phyloP scores from a whole-genome alignment of 2,888 invertebrate genomes.

The Pristionchus entomophagus region DNA sequence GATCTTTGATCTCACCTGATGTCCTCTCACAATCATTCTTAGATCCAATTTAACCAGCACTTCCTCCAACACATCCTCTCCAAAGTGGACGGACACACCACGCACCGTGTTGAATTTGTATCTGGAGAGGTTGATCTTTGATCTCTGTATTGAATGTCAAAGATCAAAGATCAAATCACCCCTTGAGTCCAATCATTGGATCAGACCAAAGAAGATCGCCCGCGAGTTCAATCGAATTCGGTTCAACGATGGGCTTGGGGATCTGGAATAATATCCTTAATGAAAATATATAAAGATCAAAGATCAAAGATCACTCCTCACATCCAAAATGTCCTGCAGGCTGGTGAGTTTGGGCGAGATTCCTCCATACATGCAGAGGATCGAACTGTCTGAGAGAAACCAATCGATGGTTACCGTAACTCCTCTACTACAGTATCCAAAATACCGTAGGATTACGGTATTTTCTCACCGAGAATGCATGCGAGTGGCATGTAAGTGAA shows the following conservation, averaged over 20 bases:
- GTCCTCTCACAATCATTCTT: conserved; percentile 25
- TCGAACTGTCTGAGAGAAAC: background rate
- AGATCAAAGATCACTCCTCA: background rate
- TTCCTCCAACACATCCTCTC: conserved; percentile 30
- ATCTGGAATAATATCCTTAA: background rate
- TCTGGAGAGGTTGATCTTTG: background rate
- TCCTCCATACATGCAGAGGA: conserved; percentile 33
- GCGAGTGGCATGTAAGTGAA: conserved; percentile 43
- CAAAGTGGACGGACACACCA: conserved; percentile 32
- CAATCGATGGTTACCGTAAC: background rate
- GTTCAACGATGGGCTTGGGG: conserved; percentile 21
- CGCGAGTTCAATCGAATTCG: conserved; percentile 24
- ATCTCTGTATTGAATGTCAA: background rate
- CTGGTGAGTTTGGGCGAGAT: conserved; percentile 42
- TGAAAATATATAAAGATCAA: background rate
- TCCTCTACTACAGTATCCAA: background rate
- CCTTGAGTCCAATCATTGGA: conserved; percentile 44
- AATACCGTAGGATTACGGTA: background rate
- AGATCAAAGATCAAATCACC: background rate
- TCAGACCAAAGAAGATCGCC: conserved; percentile 37
- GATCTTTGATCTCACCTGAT: conserved; percentile 29
- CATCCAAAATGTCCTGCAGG: conserved; percentile 24
- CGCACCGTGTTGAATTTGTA: conserved; percentile 1
- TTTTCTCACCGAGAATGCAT: background rate
- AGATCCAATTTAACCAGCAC: conserved; percentile 14